phyloP scores from a whole-genome alignment of 2,113 vertebrate species.

The Ictalurus punctatus region DNA sequence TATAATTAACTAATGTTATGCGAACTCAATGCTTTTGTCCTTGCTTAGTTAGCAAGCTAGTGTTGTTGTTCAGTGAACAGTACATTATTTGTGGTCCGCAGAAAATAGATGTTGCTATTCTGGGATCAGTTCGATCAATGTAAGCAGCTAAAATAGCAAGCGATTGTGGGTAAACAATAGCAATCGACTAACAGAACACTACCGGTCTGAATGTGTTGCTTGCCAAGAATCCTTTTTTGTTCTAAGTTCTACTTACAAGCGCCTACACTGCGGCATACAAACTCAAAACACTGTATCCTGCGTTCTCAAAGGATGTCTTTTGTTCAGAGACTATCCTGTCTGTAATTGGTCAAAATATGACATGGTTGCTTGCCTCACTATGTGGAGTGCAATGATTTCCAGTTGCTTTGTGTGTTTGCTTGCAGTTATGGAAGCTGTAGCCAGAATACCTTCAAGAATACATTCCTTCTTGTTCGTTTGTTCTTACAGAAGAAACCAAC shows the following conservation, averaged over 20 bases:
- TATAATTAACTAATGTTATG: background rate
- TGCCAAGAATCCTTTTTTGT: constrained; percentile 15
- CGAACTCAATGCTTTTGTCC: background rate
- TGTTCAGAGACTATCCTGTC: background rate
- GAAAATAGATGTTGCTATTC: background rate
- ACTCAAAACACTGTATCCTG: background rate
- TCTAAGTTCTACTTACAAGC: background rate
- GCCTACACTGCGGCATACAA: background rate
- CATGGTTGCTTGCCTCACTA: background rate
- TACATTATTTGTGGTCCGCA: background rate
- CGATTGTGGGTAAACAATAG: background rate
- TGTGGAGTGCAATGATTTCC: background rate
- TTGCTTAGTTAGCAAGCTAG: background rate
- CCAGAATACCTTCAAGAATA: background rate
- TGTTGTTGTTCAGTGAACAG: background rate
- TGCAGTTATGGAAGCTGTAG: background rate
- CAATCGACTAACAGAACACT: background rate
- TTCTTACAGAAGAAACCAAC: background rate
- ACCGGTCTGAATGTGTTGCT: background rate
- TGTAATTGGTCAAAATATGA: background rate
- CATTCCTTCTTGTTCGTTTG: background rate
- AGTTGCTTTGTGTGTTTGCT: background rate
- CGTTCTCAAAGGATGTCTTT: background rate
- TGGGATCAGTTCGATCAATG: background rate
- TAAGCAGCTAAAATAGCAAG: background rate